Evolutionary conservation across 2,888 invertebrate species (phyloP).

Genomic region (Leptinotarsa juncta): DNA sequence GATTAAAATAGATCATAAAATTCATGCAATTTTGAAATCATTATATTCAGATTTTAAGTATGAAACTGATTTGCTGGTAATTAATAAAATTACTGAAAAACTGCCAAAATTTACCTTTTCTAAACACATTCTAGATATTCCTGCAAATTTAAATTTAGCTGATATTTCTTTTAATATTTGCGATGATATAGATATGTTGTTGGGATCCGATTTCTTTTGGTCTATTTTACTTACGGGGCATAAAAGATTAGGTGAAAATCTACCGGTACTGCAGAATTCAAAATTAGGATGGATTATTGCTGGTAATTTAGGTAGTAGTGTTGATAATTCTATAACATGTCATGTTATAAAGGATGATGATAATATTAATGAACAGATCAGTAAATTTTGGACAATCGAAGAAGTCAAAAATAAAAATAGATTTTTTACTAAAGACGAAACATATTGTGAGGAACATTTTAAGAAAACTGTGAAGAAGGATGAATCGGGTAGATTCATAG

Average conservation of each 20-base stretch:
- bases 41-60: conserved; percentile 2
- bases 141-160: conserved; percentile 25
- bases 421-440: not conserved
- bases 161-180: conserved; percentile 22
- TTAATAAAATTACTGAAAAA: conserved; percentile 20
- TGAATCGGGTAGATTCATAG: not conserved
- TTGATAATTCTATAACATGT: not conserved
- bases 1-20: conserved; percentile 15
- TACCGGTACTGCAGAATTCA: conserved; percentile 13
- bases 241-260: conserved; percentile 25
- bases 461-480: not conserved
- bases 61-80: conserved; percentile 15
- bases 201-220: conserved; percentile 26
- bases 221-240: conserved; percentile 10
- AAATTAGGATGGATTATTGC: conserved; percentile 15
- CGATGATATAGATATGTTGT: conserved; percentile 18
- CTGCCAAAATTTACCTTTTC: conserved; percentile 19
- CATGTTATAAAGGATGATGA: conserved; percentile 5
- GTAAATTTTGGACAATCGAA: conserved; percentile 17
- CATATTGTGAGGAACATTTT: not conserved
- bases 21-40: conserved; percentile 7
- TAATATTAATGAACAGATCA: conserved; percentile 5
- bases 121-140: conserved; percentile 14
- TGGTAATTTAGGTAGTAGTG: conserved; percentile 5
- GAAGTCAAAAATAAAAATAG: conserved; percentile 3